phyloP scores from a whole-genome alignment of 2,888 invertebrate genomes.

The Chouioia cunea region DNA sequence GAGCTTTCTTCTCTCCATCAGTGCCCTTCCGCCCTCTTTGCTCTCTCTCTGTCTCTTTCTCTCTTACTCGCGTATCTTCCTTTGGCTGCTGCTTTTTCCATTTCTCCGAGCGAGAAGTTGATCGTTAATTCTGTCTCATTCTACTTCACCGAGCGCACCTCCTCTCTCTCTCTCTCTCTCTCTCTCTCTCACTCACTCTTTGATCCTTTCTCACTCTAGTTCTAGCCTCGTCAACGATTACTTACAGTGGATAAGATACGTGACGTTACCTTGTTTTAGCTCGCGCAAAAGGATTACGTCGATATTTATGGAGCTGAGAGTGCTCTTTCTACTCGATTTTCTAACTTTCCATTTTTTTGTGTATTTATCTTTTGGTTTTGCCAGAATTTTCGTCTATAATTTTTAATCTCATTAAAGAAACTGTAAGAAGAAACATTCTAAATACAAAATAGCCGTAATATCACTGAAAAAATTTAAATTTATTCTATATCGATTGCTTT shows the following conservation, averaged over 20 bases:
- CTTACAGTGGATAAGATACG: slow-evolving; percentile 17
- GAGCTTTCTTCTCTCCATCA: slow-evolving; percentile 34
- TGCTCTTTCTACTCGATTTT: background rate
- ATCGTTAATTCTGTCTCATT: slow-evolving; percentile 37
- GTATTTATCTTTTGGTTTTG: too few species aligned
- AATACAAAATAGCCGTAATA: too few species aligned
- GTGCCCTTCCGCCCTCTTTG: slow-evolving; percentile 22
- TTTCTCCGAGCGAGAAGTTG: background rate
- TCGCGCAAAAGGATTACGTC: slow-evolving; percentile 13
- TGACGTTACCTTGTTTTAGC: slow-evolving; percentile 30
- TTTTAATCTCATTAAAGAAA: too few species aligned
- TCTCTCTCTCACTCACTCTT: slow-evolving; percentile 24
- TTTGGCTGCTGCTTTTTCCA: slow-evolving; percentile 1
- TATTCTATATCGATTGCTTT: too few species aligned
- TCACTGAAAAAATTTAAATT: too few species aligned
- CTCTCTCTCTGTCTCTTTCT: slow-evolving; percentile 5
- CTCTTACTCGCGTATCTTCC: slow-evolving; percentile 13
- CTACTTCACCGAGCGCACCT: slow-evolving; percentile 24
- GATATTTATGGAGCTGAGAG: slow-evolving; percentile 29
- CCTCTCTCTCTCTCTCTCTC: slow-evolving; percentile 20
- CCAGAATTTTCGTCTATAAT: too few species aligned
- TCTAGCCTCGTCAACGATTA: slow-evolving; percentile 8
- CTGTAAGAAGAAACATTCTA: too few species aligned
- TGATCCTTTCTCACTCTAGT: slow-evolving; percentile 19
- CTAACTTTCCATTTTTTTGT: too few species aligned